Conservation (phyloP, 2,888 invertebrate species). For the Achlya flavicornis region DNA sequence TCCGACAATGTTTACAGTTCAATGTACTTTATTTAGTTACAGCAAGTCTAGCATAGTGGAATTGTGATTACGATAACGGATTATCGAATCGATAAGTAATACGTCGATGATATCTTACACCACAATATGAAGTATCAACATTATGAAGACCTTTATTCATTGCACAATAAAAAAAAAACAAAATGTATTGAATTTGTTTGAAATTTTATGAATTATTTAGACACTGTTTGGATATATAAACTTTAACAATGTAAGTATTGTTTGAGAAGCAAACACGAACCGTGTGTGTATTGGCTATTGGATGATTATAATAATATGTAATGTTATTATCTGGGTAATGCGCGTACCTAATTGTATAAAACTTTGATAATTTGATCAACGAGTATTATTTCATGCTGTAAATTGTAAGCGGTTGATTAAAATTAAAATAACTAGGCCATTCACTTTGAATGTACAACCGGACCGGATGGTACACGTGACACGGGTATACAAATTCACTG, state of each 20-base stretch:
- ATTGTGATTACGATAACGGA: constrained; percentile 24
- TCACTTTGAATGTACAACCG: neutral
- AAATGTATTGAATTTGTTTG: too few species aligned
- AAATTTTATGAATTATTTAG: too few species aligned
- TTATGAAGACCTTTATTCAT: too few species aligned
- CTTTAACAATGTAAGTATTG: too few species aligned
- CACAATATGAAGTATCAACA: neutral
- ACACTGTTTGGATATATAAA: too few species aligned
- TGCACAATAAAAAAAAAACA: too few species aligned
- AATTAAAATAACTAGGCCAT: neutral
- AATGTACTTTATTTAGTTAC: constrained; percentile 51
- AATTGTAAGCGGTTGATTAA: neutral
- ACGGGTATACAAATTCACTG: constrained; percentile 35
- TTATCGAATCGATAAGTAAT: constrained; percentile 24
- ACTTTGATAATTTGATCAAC: neutral
- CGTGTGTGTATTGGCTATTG: too few species aligned
- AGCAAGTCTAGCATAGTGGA: constrained; percentile 28
- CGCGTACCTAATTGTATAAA: neutral
- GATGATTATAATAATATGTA: too few species aligned
- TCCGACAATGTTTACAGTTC: constrained; percentile 44
- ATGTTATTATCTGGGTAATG: too few species aligned
- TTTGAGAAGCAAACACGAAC: too few species aligned
- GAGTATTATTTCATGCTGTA: neutral
- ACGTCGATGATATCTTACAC: constrained; percentile 14
- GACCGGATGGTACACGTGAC: constrained; percentile 18